Conservation (phyloP, 2,888 invertebrate genomes). For the Priapulus caudatus region DNA sequence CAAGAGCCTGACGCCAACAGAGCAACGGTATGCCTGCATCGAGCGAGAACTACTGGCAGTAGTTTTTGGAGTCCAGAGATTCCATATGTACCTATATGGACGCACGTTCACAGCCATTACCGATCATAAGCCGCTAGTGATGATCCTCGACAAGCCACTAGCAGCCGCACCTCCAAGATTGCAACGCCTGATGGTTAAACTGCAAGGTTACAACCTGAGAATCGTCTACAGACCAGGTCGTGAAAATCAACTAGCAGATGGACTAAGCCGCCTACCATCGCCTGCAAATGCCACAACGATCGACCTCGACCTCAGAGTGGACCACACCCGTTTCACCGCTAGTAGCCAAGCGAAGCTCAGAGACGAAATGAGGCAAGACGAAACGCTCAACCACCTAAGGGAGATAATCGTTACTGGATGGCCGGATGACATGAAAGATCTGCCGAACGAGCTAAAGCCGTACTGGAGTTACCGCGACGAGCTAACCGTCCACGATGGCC, state of each 20-base stretch:
- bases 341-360: too few species aligned
- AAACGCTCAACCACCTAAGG: not conserved
- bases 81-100: too few species aligned
- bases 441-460: not conserved
- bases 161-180: slow-evolving; percentile 15
- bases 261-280: slow-evolving; percentile 16
- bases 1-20: too few species aligned
- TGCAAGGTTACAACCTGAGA: slow-evolving; percentile 17
- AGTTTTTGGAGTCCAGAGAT: too few species aligned
- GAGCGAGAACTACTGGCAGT: too few species aligned
- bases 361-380: slow-evolving; percentile 6
- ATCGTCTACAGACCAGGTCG: slow-evolving; percentile 15
- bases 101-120: too few species aligned
- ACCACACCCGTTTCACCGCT: too few species aligned
- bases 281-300: not conserved
- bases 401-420: not conserved
- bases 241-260: slow-evolving; percentile 17
- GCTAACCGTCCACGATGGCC: slow-evolving; percentile 3
- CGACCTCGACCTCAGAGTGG: not conserved
- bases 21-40: too few species aligned
- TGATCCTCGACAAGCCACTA: slow-evolving; percentile 11
- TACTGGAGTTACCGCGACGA: not conserved
- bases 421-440: not conserved
- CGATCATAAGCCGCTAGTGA: slow-evolving; percentile 21
- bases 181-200: slow-evolving; percentile 15